Conservation (phyloP, 2,797 vertebrate genomes). For the Paguma larvata region DNA sequence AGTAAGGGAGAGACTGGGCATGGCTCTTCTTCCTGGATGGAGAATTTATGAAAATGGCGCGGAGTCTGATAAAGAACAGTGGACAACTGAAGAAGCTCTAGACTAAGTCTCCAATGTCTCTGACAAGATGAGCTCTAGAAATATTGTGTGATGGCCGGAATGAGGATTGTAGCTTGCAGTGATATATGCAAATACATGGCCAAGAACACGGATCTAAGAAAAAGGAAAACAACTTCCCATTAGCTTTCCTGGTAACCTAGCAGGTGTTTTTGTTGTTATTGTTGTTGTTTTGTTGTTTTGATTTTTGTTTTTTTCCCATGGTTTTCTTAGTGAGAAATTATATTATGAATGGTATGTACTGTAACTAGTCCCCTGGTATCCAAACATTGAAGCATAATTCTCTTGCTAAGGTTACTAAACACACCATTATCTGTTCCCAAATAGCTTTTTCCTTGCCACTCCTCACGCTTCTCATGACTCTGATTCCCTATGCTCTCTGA, state of each 20-base stretch:
- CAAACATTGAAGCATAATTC: not conserved
- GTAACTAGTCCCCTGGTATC: not conserved
- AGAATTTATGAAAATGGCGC: not conserved
- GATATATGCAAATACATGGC: not conserved
- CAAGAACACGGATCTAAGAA: not conserved
- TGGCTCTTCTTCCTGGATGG: not conserved
- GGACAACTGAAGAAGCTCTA: not conserved
- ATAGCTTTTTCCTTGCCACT: not conserved
- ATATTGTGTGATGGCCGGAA: not conserved
- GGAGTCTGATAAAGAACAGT: not conserved
- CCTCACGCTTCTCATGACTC: not conserved
- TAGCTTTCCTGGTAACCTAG: not conserved
- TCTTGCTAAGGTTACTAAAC: not conserved
- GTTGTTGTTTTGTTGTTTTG: too few relatives aligned
- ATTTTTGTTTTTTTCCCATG: not conserved
- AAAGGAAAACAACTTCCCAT: not conserved
- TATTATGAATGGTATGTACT: not conserved
- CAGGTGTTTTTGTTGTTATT: not conserved
- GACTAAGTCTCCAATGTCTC: not conserved
- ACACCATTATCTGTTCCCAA: not conserved
- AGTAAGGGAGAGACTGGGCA: rapidly evolving
- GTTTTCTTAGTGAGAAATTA: not conserved
- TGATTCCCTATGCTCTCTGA: not conserved
- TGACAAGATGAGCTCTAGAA: not conserved
- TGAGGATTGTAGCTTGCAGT: not conserved